phyloP scores from a whole-genome alignment of 2,888 invertebrate genomes.

The Exocentrus adspersus region DNA sequence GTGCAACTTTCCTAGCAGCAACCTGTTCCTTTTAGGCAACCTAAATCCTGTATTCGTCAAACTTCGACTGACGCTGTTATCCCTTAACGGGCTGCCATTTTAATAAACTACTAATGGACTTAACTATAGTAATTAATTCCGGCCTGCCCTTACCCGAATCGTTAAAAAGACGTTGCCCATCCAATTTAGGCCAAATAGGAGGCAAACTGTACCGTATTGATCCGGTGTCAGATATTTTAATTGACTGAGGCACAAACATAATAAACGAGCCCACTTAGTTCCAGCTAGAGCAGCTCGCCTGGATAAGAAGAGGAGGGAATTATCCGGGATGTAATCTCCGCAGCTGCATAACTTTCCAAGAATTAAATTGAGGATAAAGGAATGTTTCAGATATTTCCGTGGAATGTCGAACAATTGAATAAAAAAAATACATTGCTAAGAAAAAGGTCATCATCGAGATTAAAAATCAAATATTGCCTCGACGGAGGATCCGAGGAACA shows the following conservation, averaged over 20 bases:
- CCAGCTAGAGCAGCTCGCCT: background rate
- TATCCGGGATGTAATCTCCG: too few species aligned
- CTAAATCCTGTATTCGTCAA: constrained; percentile 9
- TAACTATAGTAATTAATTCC: constrained; percentile 19
- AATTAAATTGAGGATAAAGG: too few species aligned
- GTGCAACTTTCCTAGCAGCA: background rate
- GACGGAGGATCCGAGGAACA: background rate
- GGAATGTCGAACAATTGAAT: too few species aligned
- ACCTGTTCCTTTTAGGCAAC: background rate
- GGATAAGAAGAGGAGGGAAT: background rate
- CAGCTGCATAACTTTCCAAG: too few species aligned
- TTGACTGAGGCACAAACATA: background rate
- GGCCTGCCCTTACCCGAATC: constrained; percentile 8
- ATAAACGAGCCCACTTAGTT: background rate
- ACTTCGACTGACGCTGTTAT: constrained; percentile 14
- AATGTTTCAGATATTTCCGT: too few species aligned
- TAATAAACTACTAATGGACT: constrained; percentile 30
- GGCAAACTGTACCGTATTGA: background rate
- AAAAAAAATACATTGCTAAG: too few species aligned
- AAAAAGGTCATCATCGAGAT: background rate
- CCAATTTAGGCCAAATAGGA: constrained; percentile 18
- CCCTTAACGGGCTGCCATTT: constrained; percentile 26
- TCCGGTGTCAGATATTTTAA: constrained; percentile 3
- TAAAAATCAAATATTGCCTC: background rate
- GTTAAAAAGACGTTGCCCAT: constrained; percentile 18